Evolutionary conservation across 2,797 vertebrate genomes (phyloP), one percentile per base, ranked within the genome.

Genomic region (Apogon hyalosoma): DNA sequence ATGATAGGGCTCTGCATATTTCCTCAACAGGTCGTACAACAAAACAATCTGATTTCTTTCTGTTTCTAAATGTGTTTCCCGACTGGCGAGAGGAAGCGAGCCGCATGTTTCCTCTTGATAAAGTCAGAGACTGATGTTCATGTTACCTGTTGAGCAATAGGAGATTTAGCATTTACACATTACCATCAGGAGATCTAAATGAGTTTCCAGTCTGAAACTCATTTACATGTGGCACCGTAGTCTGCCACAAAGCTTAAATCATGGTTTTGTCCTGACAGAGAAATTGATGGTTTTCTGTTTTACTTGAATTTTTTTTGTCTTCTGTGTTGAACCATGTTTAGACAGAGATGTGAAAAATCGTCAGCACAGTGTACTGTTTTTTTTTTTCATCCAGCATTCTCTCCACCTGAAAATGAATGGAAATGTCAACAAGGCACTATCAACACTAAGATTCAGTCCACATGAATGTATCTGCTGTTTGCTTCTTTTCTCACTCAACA

Each of bases 401-500:
- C 45, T 69, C 39, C 50, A 63, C 72, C 46, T 45, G 49, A 52
- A 70, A 68, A 67, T 60, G 47, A 78, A 79, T 57, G 66, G 74
- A 21, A 64, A 66, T 53, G 58, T 73, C 54, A 54, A 45, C 50
- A 42, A 28, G 19, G 24, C 76, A 80, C 55, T 71, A 71, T 74
- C 49, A 57, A 54, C 80, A 63, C 81, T 60, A 38, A 76, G 75
- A 82, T 75, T 81, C 73, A 56, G 81, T 89, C 80, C 82, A 84
- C 75, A 71, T 79, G 86, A 89, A 88, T 90, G 89, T 88, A 86
- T 82, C 33, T 49, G 7, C 42, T 15, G 48, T 49, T 43, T 15
- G 21, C 14, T 52, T 64, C 40, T 42, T 16, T 46, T 58, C 36
- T 67, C 59, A 60, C 50, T 73, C 15, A 13, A 63, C 19, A 19